A percentile compares a stretch with the other conserved stretches of the same genome.
Conservation (phyloP, 2,888 invertebrate genomes). For the Lacanobia wlatinum region DNA sequence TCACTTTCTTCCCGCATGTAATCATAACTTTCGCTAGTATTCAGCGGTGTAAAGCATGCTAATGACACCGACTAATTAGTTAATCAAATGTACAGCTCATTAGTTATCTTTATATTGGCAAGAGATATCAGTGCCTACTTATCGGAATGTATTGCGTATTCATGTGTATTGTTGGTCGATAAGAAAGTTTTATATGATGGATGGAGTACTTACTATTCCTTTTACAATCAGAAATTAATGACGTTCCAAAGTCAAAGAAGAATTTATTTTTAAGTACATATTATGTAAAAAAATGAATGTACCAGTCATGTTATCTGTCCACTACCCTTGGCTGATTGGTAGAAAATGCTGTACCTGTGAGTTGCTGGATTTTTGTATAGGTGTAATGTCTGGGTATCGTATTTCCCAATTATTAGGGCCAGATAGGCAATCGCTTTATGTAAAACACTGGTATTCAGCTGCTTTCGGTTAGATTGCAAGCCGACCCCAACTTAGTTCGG, state of each 20-base stretch:
- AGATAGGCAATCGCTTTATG: too few relatives aligned
- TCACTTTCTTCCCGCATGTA: slow-evolving; percentile 16
- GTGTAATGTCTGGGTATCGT: too few relatives aligned
- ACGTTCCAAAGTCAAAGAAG: background rate
- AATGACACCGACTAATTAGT: slow-evolving; percentile 36
- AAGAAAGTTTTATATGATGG: slow-evolving; percentile 24
- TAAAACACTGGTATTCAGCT: background rate
- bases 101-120: background rate
- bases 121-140: background rate
- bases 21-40: slow-evolving; percentile 38
- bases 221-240: background rate
- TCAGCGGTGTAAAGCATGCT: slow-evolving; percentile 14
- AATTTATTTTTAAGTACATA: background rate
- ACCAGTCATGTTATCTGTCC: too few relatives aligned
- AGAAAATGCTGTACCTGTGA: too few relatives aligned
- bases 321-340: too few relatives aligned
- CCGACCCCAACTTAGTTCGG: background rate
- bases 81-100: slow-evolving; percentile 24
- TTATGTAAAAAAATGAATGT: too few relatives aligned
- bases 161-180: slow-evolving; percentile 15
- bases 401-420: background rate
- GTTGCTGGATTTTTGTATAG: too few relatives aligned
- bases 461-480: background rate
- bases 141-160: slow-evolving; percentile 6
- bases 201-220: background rate